A percentile compares a stretch with the other conserved stretches of the same genome.
Evolutionary conservation across 2,797 vertebrate species (phyloP).

Genomic region (Coregonus sp.): DNA sequence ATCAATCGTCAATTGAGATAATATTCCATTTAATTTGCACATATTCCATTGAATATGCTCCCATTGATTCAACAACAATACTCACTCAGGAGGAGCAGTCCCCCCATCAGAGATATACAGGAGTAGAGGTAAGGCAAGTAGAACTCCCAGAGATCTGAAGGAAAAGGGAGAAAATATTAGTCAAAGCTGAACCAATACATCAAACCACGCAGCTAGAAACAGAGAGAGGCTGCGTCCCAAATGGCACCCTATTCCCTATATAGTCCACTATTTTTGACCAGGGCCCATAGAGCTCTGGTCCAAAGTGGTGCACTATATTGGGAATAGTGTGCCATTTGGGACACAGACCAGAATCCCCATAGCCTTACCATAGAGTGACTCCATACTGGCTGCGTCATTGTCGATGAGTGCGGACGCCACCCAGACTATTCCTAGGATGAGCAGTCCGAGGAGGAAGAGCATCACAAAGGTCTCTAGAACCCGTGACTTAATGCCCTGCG

Average conservation of each 20-base stretch:
- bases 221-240: neutral
- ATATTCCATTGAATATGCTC: no score
- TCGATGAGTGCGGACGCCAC: slow-evolving; percentile 95
- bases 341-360: neutral
- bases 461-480: slow-evolving; percentile 96
- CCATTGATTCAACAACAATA: slow-evolving; percentile 20
- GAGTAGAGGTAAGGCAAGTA: slow-evolving; percentile 98
- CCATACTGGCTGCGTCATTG: slow-evolving; percentile 96
- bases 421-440: slow-evolving; percentile 97
- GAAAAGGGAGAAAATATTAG: neutral
- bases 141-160: slow-evolving; percentile 97
- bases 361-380: slow-evolving; percentile 91
- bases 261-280: no score
- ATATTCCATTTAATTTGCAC: no score
- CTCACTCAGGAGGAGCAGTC: slow-evolving; percentile 94
- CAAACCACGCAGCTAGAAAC: neutral
- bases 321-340: no score
- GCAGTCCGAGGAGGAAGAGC: slow-evolving; percentile 91
- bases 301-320: no score
- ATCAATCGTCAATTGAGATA: neutral
- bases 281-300: no score
- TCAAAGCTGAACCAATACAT: slow-evolving; percentile 2
- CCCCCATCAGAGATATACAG: slow-evolving; percentile 97
- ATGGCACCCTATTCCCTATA: no score
- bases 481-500: slow-evolving; percentile 90